phyloP scores from a whole-genome alignment of 2,113 vertebrate genomes.

The Phrynocephalus versicolor region DNA sequence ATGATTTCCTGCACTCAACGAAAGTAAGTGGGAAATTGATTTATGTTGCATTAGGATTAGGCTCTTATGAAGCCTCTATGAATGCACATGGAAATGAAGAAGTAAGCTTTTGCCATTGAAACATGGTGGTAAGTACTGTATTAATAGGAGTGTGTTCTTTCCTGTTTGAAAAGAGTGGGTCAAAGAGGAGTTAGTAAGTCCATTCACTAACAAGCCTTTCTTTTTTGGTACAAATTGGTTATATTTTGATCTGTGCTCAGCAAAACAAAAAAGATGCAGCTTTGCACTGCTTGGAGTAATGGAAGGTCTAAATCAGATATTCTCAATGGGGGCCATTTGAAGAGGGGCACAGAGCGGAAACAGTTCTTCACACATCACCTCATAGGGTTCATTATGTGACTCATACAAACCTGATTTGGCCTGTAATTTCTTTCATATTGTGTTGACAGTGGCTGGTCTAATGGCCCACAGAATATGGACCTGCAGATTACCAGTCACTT shows the following conservation, averaged over 20 bases:
- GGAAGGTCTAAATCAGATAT: not conserved
- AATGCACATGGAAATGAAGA: constrained; percentile 13
- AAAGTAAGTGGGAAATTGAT: not conserved
- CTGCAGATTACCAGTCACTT: too few species aligned
- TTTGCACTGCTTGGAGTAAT: not conserved
- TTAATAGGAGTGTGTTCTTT: constrained; percentile 10
- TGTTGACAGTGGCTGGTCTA: too few species aligned
- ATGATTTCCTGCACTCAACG: constrained; percentile 6
- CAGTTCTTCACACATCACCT: too few species aligned
- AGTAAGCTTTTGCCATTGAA: constrained; percentile 3
- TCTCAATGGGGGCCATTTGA: too few species aligned
- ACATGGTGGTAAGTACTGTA: constrained; percentile 56
- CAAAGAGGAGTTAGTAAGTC: not conserved
- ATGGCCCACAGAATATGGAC: too few species aligned
- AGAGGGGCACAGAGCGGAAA: too few species aligned
- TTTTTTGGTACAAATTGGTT: not conserved
- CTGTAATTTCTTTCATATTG: too few species aligned
- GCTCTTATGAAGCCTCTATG: constrained; percentile 7
- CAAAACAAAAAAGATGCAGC: not conserved
- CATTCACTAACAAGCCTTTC: constrained; percentile 25
- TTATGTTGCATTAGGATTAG: not conserved
- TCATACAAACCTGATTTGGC: too few species aligned
- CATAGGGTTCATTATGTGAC: too few species aligned
- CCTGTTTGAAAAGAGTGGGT: constrained; percentile 19
- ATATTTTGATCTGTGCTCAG: not conserved